Percentiles rank a stretch among this genome's conserved stretches.
These are phyloP conservation scores for Acanthococcus lagerstroemiae DNA, from an alignment of 2,888 invertebrate species.

Conservation along the genomic window DNA sequence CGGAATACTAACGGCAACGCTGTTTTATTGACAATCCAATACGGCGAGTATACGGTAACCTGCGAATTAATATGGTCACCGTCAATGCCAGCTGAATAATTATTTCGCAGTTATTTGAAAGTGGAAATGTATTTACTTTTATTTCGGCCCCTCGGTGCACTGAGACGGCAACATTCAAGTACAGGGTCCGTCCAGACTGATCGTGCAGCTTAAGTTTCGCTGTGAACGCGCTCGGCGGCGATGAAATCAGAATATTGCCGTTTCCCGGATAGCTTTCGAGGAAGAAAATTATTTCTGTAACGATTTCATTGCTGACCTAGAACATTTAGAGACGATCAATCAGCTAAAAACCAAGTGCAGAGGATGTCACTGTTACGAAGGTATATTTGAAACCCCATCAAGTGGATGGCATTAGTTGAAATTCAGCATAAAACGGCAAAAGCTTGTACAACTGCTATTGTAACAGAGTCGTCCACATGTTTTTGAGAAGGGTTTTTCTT, in stretches of 20 bases:
- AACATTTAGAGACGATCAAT: not conserved
- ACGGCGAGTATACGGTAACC: conserved; percentile 36
- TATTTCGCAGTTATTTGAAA: not conserved
- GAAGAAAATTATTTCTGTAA: conserved; percentile 62
- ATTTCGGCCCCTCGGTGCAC: conserved; percentile 52
- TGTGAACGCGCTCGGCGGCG: conserved; percentile 47
- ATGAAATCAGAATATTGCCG: conserved; percentile 49
- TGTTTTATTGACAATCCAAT: conserved; percentile 79
- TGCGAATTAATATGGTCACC: conserved; percentile 1
- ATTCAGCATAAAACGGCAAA: too few relatives aligned
- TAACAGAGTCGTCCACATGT: too few relatives aligned
- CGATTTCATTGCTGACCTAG: conserved; percentile 55
- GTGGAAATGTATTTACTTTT: conserved; percentile 43
- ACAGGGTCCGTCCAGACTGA: conserved; percentile 57
- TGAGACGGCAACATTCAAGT: conserved; percentile 58
- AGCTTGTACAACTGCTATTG: too few relatives aligned
- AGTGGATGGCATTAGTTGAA: too few relatives aligned
- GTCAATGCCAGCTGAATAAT: not conserved
- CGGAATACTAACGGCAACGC: conserved; percentile 91
- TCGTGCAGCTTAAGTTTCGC: conserved; percentile 67
- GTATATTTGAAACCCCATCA: too few relatives aligned
- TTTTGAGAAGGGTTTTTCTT: too few relatives aligned
- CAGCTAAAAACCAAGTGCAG: not conserved
- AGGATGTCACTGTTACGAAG: not conserved
- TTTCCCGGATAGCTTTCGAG: conserved; percentile 75